phyloP scores from a whole-genome alignment of 2,888 invertebrate genomes.

The Drosophila mayaguana region DNA sequence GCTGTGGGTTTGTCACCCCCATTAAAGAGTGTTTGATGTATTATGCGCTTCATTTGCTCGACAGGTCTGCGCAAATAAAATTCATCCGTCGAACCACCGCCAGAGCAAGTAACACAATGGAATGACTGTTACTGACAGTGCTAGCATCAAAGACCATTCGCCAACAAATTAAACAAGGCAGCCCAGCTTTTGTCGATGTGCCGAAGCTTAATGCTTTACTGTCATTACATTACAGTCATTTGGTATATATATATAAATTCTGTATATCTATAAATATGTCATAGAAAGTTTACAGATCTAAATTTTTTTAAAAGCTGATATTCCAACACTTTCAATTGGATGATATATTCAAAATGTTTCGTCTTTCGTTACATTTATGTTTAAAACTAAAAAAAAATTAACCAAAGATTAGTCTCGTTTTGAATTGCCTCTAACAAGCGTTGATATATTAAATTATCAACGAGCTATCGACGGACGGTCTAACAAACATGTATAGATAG shows the following conservation, averaged over 20 bases:
- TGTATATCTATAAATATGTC: too few relatives aligned
- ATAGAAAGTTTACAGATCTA: too few relatives aligned
- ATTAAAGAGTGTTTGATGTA: slow-evolving; percentile 85
- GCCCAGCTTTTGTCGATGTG: not conserved
- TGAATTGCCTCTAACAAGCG: too few relatives aligned
- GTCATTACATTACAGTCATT: not conserved
- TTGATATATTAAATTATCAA: too few relatives aligned
- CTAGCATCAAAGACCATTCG: slow-evolving; percentile 57
- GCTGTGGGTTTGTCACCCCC: slow-evolving; percentile 85
- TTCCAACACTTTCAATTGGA: too few relatives aligned
- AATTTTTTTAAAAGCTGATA: too few relatives aligned
- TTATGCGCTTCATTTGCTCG: slow-evolving; percentile 86
- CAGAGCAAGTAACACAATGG: slow-evolving; percentile 37
- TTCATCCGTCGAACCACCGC: slow-evolving; percentile 57
- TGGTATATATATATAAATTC: not conserved
- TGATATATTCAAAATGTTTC: too few relatives aligned
- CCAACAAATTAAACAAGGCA: slow-evolving; percentile 27
- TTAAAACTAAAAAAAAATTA: too few relatives aligned
- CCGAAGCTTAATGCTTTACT: not conserved
- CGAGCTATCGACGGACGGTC: too few relatives aligned
- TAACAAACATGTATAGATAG: too few relatives aligned
- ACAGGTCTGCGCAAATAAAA: slow-evolving; percentile 85
- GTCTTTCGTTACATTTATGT: too few relatives aligned
- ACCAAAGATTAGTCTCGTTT: too few relatives aligned
- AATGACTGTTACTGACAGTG: slow-evolving; percentile 62